These are phyloP conservation scores for Gadus macrocephalus DNA, from an alignment of 2,113 vertebrate genomes.

Conservation along the genomic window DNA sequence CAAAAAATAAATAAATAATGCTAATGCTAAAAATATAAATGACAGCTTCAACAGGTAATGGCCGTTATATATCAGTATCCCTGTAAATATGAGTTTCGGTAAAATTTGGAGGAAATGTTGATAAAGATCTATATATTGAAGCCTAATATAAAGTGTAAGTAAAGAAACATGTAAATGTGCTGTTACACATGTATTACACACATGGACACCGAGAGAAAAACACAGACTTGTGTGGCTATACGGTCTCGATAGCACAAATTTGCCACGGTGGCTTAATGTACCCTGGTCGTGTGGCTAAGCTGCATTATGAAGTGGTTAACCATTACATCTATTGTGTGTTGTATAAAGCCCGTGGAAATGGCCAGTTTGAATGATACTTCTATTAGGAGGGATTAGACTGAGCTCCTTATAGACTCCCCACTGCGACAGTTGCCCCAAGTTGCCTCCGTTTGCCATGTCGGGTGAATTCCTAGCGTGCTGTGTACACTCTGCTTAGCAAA, in stretches of 20 bases:
- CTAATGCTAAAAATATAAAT: too few species aligned
- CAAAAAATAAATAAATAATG: too few species aligned
- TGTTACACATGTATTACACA: too few species aligned
- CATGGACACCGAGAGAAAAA: background rate
- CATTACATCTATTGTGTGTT: conserved; percentile 30
- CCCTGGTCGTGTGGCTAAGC: conserved; percentile 10
- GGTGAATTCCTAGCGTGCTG: conserved; percentile 66
- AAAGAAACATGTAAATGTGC: too few species aligned
- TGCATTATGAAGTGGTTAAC: conserved; percentile 9
- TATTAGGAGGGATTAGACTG: conserved; percentile 72
- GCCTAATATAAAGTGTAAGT: too few species aligned
- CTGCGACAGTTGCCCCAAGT: conserved; percentile 70
- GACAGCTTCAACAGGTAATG: too few species aligned
- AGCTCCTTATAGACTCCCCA: conserved; percentile 72
- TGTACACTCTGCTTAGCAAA: conserved; percentile 63
- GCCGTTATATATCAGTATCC: too few species aligned
- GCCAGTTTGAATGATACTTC: conserved; percentile 68
- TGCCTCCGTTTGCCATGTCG: conserved; percentile 65
- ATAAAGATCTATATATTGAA: too few species aligned
- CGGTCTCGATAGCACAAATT: conserved; percentile 2
- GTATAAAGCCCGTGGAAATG: conserved; percentile 46
- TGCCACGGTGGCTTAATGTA: conserved; percentile 12
- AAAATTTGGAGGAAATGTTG: too few species aligned
- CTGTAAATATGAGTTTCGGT: too few species aligned
- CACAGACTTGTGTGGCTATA: background rate